Evolutionary conservation across 2,888 invertebrate species (phyloP).

Genomic region (Mythimna albipuncta): DNA sequence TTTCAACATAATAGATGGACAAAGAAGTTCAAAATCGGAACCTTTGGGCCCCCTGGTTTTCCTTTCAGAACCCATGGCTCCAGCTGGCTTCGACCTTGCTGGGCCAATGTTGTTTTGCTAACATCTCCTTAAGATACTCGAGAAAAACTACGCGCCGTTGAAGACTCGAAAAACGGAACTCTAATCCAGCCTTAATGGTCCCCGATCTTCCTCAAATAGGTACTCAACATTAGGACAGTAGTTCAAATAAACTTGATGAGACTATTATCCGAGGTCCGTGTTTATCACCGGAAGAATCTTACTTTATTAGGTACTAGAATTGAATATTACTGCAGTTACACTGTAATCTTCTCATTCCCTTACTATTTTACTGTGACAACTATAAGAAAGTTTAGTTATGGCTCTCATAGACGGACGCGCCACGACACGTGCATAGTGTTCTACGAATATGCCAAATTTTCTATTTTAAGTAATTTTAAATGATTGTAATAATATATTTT

Average conservation of each 20-base stretch:
- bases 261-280: conserved; percentile 2
- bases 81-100: no score
- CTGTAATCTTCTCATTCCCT: conserved; percentile 13
- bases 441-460: not conserved
- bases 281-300: conserved; percentile 8
- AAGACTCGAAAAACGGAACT: not conserved
- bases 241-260: conserved; percentile 33
- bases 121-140: no score
- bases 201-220: conserved; percentile 21
- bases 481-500: no score
- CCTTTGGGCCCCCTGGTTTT: no score
- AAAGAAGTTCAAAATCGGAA: no score
- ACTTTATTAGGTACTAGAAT: not conserved
- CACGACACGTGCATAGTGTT: not conserved
- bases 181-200: not conserved
- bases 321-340: conserved; percentile 18
- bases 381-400: no score
- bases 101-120: no score
- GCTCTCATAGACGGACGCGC: no score
- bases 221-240: conserved; percentile 20
- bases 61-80: no score
- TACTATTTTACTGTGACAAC: not conserved
- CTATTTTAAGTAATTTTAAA: no score
- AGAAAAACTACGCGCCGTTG: no score
- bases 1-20: no score